Evolutionary conservation across 1,140 invertebrate genomes (phyloP), one percentile per base, ranked within the genome.

Genomic region (Drosophila novamexicana): DNA sequence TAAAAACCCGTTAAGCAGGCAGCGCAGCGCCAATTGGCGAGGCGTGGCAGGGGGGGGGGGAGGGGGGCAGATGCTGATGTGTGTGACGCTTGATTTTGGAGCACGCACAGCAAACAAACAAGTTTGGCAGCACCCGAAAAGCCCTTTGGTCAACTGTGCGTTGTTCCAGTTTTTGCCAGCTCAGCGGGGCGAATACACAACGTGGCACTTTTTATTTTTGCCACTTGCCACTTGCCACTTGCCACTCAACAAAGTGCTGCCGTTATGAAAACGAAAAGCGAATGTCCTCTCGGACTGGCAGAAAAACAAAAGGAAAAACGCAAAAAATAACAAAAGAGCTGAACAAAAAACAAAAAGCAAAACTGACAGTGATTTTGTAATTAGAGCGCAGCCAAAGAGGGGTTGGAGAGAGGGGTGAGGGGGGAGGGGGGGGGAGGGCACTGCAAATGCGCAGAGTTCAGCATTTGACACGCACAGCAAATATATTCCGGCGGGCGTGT

Each of bases 381-480:
- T 86, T 88, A 86, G 76, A 88, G 70, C 75, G 57, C 49, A 42
- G 45, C 49, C 34, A 80, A 45, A 18, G 61, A 22, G 8, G 39
- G 44, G 12, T 22, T 22, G 22, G 22, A 18, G 18, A 18, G 18
- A 18, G 18, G 22, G 65, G 37, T 36, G 29, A 7, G 10, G 49
- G n/a, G 34, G 34, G 42, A 34, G 6, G 22, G 10, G 29, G 14
- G 37, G 8, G 42, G 49, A 44, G 66, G 56, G 40, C 14, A 7
- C 59, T 67, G 47, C 56, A 64, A 79, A 84, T 77, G 77, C 77
- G 81, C 77, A 62, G 75, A 68, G 77, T 75, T 84, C 68, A 79
- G 77, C 72, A 84, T 84, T 84, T 80, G 81, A 84, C 81, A 84
- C 81, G 81, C 77, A 84, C 81, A 37, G 81, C 68, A 85, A 85